Conservation (phyloP, 1,140 invertebrate genomes). For the Pemphigus obesinymphae region DNA sequence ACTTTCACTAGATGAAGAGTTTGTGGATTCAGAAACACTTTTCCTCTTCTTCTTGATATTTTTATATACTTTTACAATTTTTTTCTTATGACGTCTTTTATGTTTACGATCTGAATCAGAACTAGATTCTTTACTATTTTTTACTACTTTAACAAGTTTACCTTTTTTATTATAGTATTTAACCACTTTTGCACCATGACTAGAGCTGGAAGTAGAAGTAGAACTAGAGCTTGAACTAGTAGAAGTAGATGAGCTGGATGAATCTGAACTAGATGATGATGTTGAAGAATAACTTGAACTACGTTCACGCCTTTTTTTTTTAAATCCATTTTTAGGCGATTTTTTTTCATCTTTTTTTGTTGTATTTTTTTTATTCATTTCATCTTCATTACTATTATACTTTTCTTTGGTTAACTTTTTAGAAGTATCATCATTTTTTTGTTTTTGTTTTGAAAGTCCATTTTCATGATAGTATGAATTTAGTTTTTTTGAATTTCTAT, state of each 20-base stretch:
- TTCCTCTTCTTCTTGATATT: conserved; percentile 11
- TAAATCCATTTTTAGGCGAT: neutral
- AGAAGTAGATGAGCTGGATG: conserved; percentile 42
- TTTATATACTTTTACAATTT: conserved; percentile 44
- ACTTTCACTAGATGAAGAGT: neutral
- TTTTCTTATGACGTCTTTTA: conserved; percentile 44
- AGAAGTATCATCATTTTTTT: neutral
- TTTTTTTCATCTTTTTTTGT: conserved; percentile 8
- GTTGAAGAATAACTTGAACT: neutral
- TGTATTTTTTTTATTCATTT: conserved; percentile 12
- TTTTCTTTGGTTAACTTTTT: conserved; percentile 39
- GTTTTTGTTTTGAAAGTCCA: neutral
- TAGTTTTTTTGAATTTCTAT: neutral
- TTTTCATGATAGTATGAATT: neutral
- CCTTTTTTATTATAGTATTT: conserved; percentile 46
- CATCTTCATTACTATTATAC: conserved; percentile 44
- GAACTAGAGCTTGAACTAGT: conserved; percentile 42
- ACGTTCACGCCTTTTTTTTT: conserved; percentile 43
- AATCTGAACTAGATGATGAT: neutral
- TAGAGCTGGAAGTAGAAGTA: conserved; percentile 42
- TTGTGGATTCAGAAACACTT: neutral
- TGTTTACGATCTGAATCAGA: conserved; percentile 40
- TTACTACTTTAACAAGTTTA: conserved; percentile 46
- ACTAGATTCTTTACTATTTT: conserved; percentile 40
- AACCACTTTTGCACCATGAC: conserved; percentile 39